Evolutionary conservation across 2,113 vertebrate genomes (phyloP).

Genomic region (Jaculus jaculus): DNA sequence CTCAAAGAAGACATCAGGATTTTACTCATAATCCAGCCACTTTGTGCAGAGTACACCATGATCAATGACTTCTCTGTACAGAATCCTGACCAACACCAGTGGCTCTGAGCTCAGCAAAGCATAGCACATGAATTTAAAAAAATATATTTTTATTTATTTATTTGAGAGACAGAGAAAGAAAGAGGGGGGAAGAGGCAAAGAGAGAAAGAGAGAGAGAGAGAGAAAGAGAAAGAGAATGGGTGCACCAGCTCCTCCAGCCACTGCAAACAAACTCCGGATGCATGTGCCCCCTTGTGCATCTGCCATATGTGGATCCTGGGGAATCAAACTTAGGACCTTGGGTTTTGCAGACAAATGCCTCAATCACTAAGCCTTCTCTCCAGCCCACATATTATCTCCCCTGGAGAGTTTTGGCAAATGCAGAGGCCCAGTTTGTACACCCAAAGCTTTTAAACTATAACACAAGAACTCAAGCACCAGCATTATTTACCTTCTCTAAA

Average conservation of each 20-base stretch:
- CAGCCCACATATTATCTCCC: background rate
- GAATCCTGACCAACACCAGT: background rate
- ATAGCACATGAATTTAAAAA: background rate
- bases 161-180: no score
- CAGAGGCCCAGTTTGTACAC: background rate
- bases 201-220: no score
- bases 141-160: no score
- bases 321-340: no score
- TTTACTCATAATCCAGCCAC: background rate
- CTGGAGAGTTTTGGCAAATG: background rate
- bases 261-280: no score
- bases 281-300: no score
- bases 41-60: fast-evolving
- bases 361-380: no score
- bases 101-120: background rate
- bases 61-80: background rate
- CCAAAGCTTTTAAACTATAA: background rate
- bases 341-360: no score
- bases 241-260: no score
- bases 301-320: no score
- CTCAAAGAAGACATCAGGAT: background rate
- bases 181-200: no score
- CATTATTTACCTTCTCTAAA: background rate
- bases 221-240: no score
- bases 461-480: background rate